Percentiles rank a stretch among this genome's conserved stretches.
Conservation (phyloP, 2,113 vertebrate genomes). For the Paedocypris sp. region DNA sequence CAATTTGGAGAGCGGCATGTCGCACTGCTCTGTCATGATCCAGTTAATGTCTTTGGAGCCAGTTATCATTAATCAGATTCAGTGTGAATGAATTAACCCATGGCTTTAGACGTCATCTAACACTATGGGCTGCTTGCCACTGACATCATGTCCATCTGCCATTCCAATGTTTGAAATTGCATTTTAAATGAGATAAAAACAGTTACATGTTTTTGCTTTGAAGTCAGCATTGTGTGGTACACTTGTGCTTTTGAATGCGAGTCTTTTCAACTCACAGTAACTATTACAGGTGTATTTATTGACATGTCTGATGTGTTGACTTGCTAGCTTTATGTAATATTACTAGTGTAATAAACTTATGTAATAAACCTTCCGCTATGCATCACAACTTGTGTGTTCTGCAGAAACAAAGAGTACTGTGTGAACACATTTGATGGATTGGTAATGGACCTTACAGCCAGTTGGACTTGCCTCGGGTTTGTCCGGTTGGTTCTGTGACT, state of each 20-base stretch:
- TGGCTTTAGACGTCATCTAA: slow-evolving; percentile 20
- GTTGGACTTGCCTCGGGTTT: slow-evolving; percentile 1
- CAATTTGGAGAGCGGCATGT: slow-evolving; percentile 19
- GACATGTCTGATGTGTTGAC: background rate
- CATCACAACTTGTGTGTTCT: background rate
- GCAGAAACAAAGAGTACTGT: too few relatives aligned
- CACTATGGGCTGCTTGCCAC: background rate
- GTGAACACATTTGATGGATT: slow-evolving; percentile 10
- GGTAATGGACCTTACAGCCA: slow-evolving; percentile 5
- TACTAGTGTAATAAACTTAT: too few relatives aligned
- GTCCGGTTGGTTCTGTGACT: slow-evolving; percentile 24
- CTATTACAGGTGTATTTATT: too few relatives aligned
- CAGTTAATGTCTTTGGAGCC: slow-evolving; percentile 32
- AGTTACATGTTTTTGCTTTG: too few relatives aligned
- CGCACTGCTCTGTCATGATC: slow-evolving; percentile 27
- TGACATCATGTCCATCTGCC: background rate
- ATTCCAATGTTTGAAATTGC: too few relatives aligned
- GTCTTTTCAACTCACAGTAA: too few relatives aligned
- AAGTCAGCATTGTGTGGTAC: too few relatives aligned
- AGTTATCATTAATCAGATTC: slow-evolving; percentile 39
- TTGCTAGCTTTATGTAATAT: background rate
- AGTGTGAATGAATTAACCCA: slow-evolving; percentile 28
- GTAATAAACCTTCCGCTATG: background rate
- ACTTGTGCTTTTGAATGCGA: too few relatives aligned
- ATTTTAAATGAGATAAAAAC: too few relatives aligned